These are phyloP conservation scores for Lochmaea crataegi DNA, from an alignment of 2,888 invertebrate genomes.

Conservation along the genomic window DNA sequence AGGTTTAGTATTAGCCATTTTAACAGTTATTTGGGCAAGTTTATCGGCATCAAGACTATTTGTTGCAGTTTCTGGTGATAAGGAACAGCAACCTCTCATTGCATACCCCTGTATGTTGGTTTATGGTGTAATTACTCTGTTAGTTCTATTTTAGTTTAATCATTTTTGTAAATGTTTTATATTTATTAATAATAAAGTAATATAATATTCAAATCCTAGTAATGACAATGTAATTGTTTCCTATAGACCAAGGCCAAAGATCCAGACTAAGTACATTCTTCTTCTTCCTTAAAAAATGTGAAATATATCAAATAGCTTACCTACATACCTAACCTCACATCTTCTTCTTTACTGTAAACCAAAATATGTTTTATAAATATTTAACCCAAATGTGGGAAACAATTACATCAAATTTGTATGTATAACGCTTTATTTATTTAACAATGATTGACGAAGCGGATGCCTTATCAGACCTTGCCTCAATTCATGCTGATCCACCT, in stretches of 20 bases:
- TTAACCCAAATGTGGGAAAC: too few relatives aligned
- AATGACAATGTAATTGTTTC: too few relatives aligned
- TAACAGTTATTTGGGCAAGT: constrained; percentile 89
- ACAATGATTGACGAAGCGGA: constrained; percentile 54
- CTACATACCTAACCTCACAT: background rate
- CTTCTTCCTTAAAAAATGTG: too few relatives aligned
- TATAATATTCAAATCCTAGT: background rate
- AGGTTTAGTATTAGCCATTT: constrained; percentile 74
- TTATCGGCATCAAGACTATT: constrained; percentile 93
- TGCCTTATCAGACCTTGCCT: constrained; percentile 78
- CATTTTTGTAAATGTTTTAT: background rate
- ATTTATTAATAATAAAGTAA: constrained; percentile 8
- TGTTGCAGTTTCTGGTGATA: constrained; percentile 89
- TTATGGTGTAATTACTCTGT: constrained; percentile 91
- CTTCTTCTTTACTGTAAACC: background rate
- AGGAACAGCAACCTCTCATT: constrained; percentile 85
- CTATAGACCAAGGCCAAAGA: too few relatives aligned
- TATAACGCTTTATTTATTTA: background rate
- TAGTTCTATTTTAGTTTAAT: constrained; percentile 82
- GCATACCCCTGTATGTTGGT: constrained; percentile 94
- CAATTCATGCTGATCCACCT: constrained; percentile 83
- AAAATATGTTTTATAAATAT: background rate
- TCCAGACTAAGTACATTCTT: too few relatives aligned
- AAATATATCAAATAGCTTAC: too few relatives aligned
- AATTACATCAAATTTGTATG: background rate